phyloP scores from a whole-genome alignment of 2,113 vertebrate species.

The Lepus europaeus region DNA sequence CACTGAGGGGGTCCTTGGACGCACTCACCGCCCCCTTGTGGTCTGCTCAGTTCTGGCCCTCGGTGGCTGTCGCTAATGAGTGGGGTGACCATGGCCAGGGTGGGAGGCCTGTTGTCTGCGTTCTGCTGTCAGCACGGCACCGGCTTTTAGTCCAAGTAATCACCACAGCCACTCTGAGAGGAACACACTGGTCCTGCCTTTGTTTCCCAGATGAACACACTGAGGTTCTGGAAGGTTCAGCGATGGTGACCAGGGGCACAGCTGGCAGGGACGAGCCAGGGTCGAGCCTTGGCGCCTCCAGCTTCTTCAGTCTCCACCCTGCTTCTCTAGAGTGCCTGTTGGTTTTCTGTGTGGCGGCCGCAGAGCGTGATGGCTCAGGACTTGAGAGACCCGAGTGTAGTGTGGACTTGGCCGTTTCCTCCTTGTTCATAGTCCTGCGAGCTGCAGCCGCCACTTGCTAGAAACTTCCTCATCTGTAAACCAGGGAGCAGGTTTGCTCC shows the following conservation, averaged over 20 bases:
- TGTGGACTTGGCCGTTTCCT: too few species aligned
- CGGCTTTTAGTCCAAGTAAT: not conserved
- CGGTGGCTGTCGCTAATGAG: not conserved
- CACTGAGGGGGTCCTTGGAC: not conserved
- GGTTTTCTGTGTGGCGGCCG: not conserved
- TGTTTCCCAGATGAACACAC: not conserved
- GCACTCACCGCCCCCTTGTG: not conserved
- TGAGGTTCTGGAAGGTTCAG: not conserved
- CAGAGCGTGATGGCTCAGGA: too few species aligned
- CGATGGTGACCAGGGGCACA: not conserved
- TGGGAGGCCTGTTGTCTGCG: not conserved
- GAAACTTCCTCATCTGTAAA: not conserved
- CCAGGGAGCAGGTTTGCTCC: not conserved
- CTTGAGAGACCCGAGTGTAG: not conserved
- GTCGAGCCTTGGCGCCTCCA: not conserved
- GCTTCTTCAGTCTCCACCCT: not conserved
- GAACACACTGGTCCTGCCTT: not conserved
- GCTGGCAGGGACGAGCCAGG: not conserved
- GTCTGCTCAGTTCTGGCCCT: not conserved
- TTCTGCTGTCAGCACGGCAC: not conserved
- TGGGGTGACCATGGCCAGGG: accelerated
- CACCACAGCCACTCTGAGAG: not conserved
- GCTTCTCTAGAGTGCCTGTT: not conserved
- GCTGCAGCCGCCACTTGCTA: not conserved
- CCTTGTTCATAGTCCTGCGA: not conserved